These are phyloP conservation scores for Hippopotamus amphibius DNA, from an alignment of 2,113 vertebrate genomes.

Conservation along the genomic window DNA sequence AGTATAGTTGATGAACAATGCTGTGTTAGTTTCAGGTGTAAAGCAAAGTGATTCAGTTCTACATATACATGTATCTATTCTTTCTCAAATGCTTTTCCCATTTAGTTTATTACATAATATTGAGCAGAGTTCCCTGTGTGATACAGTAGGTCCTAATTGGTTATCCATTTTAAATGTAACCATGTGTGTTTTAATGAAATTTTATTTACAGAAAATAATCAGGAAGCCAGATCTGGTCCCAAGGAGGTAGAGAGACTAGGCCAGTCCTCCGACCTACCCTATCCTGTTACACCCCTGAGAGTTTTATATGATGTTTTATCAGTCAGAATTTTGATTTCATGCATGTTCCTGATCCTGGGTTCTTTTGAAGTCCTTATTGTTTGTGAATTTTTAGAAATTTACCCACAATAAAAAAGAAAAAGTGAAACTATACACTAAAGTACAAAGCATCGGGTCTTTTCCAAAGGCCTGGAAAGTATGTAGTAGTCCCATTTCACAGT, in stretches of 20 bases:
- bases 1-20: too few species aligned
- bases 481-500: background rate
- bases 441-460: background rate
- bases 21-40: too few species aligned
- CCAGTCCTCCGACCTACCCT: background rate
- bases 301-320: background rate
- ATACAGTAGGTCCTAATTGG: too few species aligned
- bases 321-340: conserved; percentile 5
- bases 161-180: too few species aligned
- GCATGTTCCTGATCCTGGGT: background rate
- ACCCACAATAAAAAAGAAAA: background rate
- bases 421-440: background rate
- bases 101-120: too few species aligned
- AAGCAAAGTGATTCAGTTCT: too few species aligned
- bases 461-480: background rate
- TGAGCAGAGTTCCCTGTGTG: too few species aligned
- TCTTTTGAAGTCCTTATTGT: background rate
- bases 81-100: too few species aligned
- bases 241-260: background rate
- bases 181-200: background rate
- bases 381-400: background rate
- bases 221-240: background rate
- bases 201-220: conserved; percentile 18
- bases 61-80: too few species aligned
- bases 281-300: background rate